A percentile compares a stretch with the other conserved stretches of the same genome.
phyloP scores from a whole-genome alignment of 2,888 invertebrate genomes.

The Trissonchulus latispiculum region DNA sequence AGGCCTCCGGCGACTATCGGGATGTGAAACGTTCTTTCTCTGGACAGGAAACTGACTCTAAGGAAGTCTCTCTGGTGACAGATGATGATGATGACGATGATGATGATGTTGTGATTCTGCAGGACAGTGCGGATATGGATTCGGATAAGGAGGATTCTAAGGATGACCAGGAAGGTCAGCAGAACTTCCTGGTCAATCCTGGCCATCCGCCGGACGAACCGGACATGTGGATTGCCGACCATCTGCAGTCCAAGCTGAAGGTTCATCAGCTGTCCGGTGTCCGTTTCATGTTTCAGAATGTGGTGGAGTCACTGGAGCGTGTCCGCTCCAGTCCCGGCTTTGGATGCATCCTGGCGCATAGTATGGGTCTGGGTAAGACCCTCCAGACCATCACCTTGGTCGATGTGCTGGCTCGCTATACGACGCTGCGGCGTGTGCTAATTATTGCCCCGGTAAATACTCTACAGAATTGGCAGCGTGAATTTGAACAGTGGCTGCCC shows the following conservation, averaged over 20 bases:
- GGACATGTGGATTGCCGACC: slow-evolving; percentile 14
- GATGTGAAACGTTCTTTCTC: background rate
- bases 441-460: slow-evolving; percentile 98
- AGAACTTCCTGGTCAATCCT: slow-evolving; percentile 14
- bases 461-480: slow-evolving; percentile 84
- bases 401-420: slow-evolving; percentile 85
- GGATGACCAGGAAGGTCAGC: background rate
- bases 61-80: too few species aligned
- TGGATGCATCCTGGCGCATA: slow-evolving; percentile 95
- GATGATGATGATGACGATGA: slow-evolving; percentile 10
- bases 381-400: slow-evolving; percentile 70
- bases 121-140: background rate
- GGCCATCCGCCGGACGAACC: slow-evolving; percentile 17
- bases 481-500: slow-evolving; percentile 96
- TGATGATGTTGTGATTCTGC: background rate
- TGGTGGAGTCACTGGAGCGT: slow-evolving; percentile 80
- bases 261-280: slow-evolving; percentile 54
- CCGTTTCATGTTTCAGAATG: slow-evolving; percentile 87
- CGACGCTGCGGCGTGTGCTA: slow-evolving; percentile 66
- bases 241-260: slow-evolving; percentile 18
- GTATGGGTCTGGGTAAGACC: slow-evolving; percentile 99
- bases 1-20: background rate
- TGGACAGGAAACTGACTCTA: background rate
- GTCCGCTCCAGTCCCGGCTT: slow-evolving; percentile 72
- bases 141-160: background rate